These are phyloP conservation scores for Indri indri DNA, from an alignment of 2,113 vertebrate species.

Conservation along the genomic window DNA sequence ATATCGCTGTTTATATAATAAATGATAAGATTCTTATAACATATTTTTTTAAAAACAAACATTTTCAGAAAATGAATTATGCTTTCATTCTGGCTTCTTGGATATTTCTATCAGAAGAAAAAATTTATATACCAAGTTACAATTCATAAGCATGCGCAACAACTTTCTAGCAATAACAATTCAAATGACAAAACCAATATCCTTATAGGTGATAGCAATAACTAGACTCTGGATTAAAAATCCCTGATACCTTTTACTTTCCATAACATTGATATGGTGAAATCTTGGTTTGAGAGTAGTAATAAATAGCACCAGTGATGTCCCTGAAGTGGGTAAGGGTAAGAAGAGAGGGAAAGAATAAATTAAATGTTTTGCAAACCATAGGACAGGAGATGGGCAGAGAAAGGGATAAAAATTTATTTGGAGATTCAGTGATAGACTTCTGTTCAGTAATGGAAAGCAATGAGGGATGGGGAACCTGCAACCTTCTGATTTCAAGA, in stretches of 20 bases:
- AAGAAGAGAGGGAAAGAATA: not conserved
- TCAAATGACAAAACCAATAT: constrained; percentile 25
- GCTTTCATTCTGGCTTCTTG: not conserved
- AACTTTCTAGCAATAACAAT: not conserved
- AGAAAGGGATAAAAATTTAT: not conserved
- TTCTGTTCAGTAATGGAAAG: not conserved
- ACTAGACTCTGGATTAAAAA: not conserved
- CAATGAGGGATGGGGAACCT: not conserved
- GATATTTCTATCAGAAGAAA: not conserved
- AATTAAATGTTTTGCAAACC: not conserved
- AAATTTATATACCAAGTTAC: not conserved
- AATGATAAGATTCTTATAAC: not conserved
- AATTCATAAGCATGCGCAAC: not conserved
- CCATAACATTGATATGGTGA: too few species aligned
- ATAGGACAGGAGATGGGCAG: not conserved
- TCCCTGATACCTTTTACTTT: not conserved
- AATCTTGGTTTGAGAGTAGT: not conserved
- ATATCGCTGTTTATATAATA: not conserved
- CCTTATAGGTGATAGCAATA: not conserved
- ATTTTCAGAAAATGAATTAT: not conserved
- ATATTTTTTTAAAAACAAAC: not conserved
- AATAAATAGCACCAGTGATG: not conserved
- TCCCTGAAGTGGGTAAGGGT: not conserved
- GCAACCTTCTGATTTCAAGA: too few species aligned
- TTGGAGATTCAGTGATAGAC: not conserved